A percentile compares a stretch with the other conserved stretches of the same genome.
These are phyloP conservation scores for Rhadinocentrus ornatus DNA, from an alignment of 2,797 vertebrate species.

Conservation along the genomic window DNA sequence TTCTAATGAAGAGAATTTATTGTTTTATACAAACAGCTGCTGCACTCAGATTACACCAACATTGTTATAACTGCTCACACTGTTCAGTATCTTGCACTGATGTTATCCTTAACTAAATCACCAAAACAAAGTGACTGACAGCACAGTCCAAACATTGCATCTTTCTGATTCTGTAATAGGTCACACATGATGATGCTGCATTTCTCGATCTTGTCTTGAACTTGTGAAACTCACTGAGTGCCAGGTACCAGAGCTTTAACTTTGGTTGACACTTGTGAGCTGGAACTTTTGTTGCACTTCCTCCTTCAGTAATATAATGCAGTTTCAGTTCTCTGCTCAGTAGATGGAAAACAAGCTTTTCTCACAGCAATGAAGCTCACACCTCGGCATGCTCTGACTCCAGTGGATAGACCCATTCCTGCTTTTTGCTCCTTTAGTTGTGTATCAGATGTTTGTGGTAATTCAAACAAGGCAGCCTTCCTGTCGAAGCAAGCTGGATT, in stretches of 20 bases:
- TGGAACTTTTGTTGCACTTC: slow-evolving; percentile 54
- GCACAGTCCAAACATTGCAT: not conserved
- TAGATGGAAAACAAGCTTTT: slow-evolving; percentile 25
- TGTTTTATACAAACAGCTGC: not conserved
- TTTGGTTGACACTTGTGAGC: slow-evolving; percentile 22
- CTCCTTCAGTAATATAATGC: slow-evolving; percentile 53
- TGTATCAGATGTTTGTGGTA: not conserved
- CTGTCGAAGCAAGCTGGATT: not conserved
- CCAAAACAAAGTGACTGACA: not conserved
- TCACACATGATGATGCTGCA: not conserved
- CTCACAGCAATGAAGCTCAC: slow-evolving; percentile 2
- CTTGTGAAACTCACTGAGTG: not conserved
- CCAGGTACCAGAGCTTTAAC: slow-evolving; percentile 2
- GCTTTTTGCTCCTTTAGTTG: not conserved
- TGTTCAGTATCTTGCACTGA: not conserved
- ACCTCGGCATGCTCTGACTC: not conserved
- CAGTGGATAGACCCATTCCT: not conserved
- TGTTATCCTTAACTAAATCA: not conserved
- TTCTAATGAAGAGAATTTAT: not conserved
- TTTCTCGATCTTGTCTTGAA: not conserved
- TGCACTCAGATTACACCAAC: not conserved
- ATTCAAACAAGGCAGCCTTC: not conserved
- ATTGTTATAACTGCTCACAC: not conserved
- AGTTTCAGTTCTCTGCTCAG: slow-evolving; percentile 69
- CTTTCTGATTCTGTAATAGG: not conserved